Conservation (phyloP, 2,113 vertebrate genomes). For the Thalassarche chlororhynchos region DNA sequence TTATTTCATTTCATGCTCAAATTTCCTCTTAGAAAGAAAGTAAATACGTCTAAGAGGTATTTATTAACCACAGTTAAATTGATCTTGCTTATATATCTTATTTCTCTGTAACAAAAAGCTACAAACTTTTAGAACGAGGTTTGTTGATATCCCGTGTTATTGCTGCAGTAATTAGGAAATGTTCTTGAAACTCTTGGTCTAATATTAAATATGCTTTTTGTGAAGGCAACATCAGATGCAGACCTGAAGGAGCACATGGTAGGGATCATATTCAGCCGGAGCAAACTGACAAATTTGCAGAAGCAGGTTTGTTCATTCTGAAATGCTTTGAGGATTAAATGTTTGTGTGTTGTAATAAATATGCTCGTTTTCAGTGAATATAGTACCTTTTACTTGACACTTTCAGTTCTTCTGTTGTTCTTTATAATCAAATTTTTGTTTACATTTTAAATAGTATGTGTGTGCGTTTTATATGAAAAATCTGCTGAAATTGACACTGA, state of each 20-base stretch:
- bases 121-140: not conserved
- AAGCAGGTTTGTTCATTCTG: constrained; percentile 87
- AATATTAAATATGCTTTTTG: not conserved
- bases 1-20: not conserved
- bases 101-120: not conserved
- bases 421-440: not conserved
- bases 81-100: not conserved
- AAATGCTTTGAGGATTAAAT: not conserved
- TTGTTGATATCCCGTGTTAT: not conserved
- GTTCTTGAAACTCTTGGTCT: not conserved
- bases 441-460: not conserved
- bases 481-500: not conserved
- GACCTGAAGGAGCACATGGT: constrained; percentile 99
- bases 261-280: constrained; percentile 98
- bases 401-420: not conserved
- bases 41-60: not conserved
- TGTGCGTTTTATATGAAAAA: not conserved
- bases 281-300: constrained; percentile 98
- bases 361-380: not conserved
- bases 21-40: not conserved
- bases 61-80: not conserved
- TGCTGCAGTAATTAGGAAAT: not conserved
- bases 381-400: not conserved
- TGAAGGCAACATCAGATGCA: constrained; percentile 93
- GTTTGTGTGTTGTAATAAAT: not conserved